Evolutionary conservation across 2,888 invertebrate genomes (phyloP).

Genomic region (Leptinotarsa tumamoca): DNA sequence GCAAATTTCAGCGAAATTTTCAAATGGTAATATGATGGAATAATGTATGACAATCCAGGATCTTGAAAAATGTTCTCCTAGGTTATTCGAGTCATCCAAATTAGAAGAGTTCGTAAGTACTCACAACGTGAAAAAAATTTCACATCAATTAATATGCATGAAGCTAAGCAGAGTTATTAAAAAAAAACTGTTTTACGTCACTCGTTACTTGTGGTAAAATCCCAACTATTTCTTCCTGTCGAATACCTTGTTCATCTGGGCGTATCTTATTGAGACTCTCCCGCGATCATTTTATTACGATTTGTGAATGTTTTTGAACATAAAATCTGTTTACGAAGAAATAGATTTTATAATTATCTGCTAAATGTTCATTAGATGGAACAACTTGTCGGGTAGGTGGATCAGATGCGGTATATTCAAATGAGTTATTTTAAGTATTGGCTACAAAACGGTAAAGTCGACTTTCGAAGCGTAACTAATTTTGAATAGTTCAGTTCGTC

Average conservation of each 20-base stretch:
- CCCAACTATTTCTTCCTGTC: slow-evolving; percentile 1
- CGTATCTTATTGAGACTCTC: neutral
- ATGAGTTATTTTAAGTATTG: slow-evolving; percentile 23
- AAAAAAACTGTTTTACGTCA: too few relatives aligned
- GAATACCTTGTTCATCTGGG: slow-evolving; percentile 9
- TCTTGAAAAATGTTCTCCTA: too few relatives aligned
- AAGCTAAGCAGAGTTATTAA: too few relatives aligned
- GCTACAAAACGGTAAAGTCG: slow-evolving; percentile 28
- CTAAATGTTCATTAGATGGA: slow-evolving; percentile 11
- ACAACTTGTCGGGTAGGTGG: neutral
- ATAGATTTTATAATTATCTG: slow-evolving; percentile 2
- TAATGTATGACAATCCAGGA: too few relatives aligned
- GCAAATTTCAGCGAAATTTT: too few relatives aligned
- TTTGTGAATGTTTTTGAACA: slow-evolving; percentile 3
- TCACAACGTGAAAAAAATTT: too few relatives aligned
- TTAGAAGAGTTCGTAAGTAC: too few relatives aligned
- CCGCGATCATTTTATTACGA: slow-evolving; percentile 5
- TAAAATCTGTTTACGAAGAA: slow-evolving; percentile 5
- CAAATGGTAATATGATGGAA: too few relatives aligned
- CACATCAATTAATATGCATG: too few relatives aligned
- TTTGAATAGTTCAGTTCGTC: neutral
- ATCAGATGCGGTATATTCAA: slow-evolving; percentile 22
- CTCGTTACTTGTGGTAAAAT: too few relatives aligned
- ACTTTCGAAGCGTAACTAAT: slow-evolving; percentile 14
- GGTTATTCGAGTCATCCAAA: too few relatives aligned